Conservation (phyloP, 2,113 vertebrate genomes). For the Ictalurus punctatus region DNA sequence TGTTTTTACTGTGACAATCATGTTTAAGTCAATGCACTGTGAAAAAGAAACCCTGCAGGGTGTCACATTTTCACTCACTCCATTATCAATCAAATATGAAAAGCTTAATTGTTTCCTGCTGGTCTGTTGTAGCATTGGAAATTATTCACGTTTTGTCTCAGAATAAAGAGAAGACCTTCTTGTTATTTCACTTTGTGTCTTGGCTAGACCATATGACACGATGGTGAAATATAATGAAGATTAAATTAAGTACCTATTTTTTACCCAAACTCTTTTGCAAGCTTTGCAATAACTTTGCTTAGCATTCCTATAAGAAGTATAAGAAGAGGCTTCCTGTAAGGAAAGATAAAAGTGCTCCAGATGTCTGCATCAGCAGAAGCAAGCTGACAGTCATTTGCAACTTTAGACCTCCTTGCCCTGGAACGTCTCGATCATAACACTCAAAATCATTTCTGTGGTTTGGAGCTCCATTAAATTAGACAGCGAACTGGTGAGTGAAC, state of each 20-base stretch:
- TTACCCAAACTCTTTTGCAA: not conserved
- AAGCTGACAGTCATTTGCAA: slow-evolving; percentile 5
- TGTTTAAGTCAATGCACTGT: not conserved
- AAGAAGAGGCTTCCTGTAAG: not conserved
- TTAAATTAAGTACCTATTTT: not conserved
- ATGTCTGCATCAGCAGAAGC: not conserved
- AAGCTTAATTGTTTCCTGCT: slow-evolving; percentile 21
- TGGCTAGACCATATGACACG: not conserved
- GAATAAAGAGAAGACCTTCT: not conserved
- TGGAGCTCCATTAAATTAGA: slow-evolving; percentile 64
- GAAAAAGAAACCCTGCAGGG: not conserved
- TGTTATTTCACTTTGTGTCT: not conserved
- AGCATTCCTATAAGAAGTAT: not conserved
- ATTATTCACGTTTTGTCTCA: not conserved
- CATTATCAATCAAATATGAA: slow-evolving; percentile 25
- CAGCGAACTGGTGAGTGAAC: slow-evolving; percentile 11
- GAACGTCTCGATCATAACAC: not conserved
- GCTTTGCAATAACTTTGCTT: not conserved
- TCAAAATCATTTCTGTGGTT: slow-evolving; percentile 36
- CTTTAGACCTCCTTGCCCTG: not conserved
- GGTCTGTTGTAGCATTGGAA: slow-evolving; percentile 3
- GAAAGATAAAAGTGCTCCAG: not conserved
- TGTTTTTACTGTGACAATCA: slow-evolving; percentile 11
- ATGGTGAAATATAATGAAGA: not conserved
- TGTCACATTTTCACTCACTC: not conserved